These are phyloP conservation scores for Stigmatopora argus DNA, from an alignment of 2,113 vertebrate species.

Conservation along the genomic window DNA sequence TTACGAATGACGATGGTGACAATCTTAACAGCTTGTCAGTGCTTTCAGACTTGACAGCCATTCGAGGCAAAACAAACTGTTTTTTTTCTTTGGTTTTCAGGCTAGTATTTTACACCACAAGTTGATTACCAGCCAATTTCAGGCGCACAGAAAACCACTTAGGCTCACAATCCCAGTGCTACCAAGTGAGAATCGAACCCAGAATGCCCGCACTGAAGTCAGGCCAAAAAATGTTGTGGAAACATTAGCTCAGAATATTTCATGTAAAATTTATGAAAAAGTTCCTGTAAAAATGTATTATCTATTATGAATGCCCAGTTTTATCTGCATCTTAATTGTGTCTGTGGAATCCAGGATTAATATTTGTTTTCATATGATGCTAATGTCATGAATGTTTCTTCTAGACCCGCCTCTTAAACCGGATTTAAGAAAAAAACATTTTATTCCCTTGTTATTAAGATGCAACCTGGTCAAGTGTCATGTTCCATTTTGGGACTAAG, in stretches of 20 bases:
- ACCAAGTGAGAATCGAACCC: too few species aligned
- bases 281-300: too few species aligned
- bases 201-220: background rate
- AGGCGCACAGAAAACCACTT: too few species aligned
- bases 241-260: background rate
- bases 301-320: background rate
- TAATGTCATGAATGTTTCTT: background rate
- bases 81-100: background rate
- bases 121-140: too few species aligned
- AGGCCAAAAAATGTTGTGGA: background rate
- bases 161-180: too few species aligned
- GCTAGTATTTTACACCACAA: too few species aligned
- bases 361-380: background rate
- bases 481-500: background rate
- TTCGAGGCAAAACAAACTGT: background rate
- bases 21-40: conserved; percentile 51
- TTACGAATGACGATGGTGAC: conserved; percentile 50
- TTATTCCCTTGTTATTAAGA: too few species aligned
- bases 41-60: conserved; percentile 36
- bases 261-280: background rate
- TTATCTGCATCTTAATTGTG: background rate
- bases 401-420: background rate
- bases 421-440: background rate
- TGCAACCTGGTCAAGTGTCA: background rate
- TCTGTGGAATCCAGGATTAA: background rate